Base-by-base conservation (phyloP, 2,888 invertebrate species). In the Parapristionchus giblindavisi region DNA sequence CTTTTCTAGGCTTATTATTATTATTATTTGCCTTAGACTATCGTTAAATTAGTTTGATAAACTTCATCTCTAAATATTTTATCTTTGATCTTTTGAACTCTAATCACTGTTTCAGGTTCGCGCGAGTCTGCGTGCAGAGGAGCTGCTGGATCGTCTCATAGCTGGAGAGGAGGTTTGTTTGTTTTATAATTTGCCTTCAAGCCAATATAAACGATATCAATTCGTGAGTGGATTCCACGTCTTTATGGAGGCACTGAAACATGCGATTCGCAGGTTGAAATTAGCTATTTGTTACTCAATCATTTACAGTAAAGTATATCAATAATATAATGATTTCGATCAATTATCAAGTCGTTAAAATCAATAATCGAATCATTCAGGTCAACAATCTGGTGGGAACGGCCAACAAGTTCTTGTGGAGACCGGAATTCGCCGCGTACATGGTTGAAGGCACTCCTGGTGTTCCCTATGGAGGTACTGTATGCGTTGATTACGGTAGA, bases 381-480 rank as follows among this genome's bases (percentile, higher is more conserved):
- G 77, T 86, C 29, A 87, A 87, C 76, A 81, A 81, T 51, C 78
- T 86, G 77, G 78, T 86, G 17, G 87, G 87, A 40, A 83, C 83
- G 24, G 86, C 85, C 52, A 87, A 87, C 72, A 77, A 79, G 34
- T 84, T 82, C 72, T 89, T 96, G 56, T 99, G 99, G 99, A 92
- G 96, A 71, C 98, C 98, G 0, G 99, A 99, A 90, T 99, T 95
- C 90, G 98, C 95, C 2, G 93, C 94, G n/a, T 99, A 97, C 88
- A 98, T 99, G 97, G 92, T 76, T 97, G 99, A 91, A 78, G 98
- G 98, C 27, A 99, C 99, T 0, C 99, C 99, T 0, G 98, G 99
- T 40, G 80, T 81, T 34, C 88, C 87, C 0, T 88, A 88, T 70
- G 87, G 87, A 77, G 88, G 87, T 84, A 92, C 97, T 21, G 6